Base-by-base conservation (phyloP, 1,140 invertebrate genomes). In the Drosophila parvula region DNA sequence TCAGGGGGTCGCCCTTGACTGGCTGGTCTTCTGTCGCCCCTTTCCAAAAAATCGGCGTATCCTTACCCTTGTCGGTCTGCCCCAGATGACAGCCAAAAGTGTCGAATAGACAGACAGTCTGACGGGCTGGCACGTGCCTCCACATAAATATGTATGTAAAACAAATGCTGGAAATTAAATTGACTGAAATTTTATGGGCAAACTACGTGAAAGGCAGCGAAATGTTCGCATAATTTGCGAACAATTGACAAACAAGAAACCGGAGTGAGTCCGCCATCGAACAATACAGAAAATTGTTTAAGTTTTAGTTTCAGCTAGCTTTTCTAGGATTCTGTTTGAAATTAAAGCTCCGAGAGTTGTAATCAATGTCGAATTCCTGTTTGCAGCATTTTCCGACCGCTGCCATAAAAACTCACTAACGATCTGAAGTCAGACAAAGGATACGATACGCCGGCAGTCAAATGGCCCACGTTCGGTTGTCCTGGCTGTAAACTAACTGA, bases 101-200 rank as follows among this genome's bases (percentile, higher is more conserved):
- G 67, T 43, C 30, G 67, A 59, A 50, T 41, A 74, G 50, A 63
- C 59, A 75, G 71, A 53, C 74, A 50, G 58, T 48, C 69, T 43
- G 69, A 73, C 40, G 48, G 36, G 18, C 32, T 38, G 71, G 74
- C 73, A 77, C 74, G 74, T 77, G 74, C 74, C 50, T 41, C 38
- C 41, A 77, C 73, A 77, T 56, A 77, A 77, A 77, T 68, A 77
- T 77, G 55, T 75, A 74, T 74, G 70, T 62, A 55, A 74, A 74
- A 53, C 58, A 74, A 74, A 62, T 55, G 57, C 34, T 74, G 48
- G 73, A 77, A 77, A 77, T 77, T 68, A 77, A 77, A 77, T 77
- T 77, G 74, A 77, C 74, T 77, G 74, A 77, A 77, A 68, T 76
- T 76, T 68, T 76, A 76, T 76, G 74, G 38, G 10, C 73, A 58